Base-by-base conservation (phyloP, 2,888 invertebrate species). In the Chironomus riparius region DNA sequence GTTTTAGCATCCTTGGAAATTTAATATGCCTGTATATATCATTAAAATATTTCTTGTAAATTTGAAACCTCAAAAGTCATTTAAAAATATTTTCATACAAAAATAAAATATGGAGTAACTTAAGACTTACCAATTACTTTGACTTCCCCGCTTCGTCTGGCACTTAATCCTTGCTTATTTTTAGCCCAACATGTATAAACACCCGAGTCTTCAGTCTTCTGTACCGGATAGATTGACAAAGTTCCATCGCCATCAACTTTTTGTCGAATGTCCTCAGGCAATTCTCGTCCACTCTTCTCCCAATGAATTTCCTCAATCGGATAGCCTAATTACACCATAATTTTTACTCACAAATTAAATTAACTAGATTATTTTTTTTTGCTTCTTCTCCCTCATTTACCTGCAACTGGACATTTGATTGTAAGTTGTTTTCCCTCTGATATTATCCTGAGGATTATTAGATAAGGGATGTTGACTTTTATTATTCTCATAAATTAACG, bases 151-250 rank as follows among this genome's bases (percentile, higher is more conserved):
- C 90, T 90, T 79, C 91, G 85, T 76, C 90, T 85, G 0, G 91
- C 91, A 80, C 88, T 90, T 82, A 91, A 90, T 21, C 91, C 92
- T 80, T 91, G 91, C 80, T 91, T 90, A 84, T 92, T 92, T 78
- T 89, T 86, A 2, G 93, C 93, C 84, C 90, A 90, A 83, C 93
- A 94, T 48, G 91, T 91, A 85, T 94, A 94, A 68, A 91, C 90
- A 15, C 92, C 92, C 47, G 92, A 91, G 81, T 92, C 91, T 10
- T 87, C 86, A 78, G 87, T 87, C 82, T 92, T 91, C 82, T 92
- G 92, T 22, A 93, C 92, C 50, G 90, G 90, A 79, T 87, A 87
- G 79, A 94, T 91, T 78, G 89, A 87, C 79, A 94, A 84, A 0
- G 91, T 91, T 38, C 93, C 93, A 81, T 92, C 92, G 6, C 87